These are phyloP conservation scores for Magallana gigas DNA, from an alignment of 1,140 invertebrate species.

Conservation along the genomic window DNA sequence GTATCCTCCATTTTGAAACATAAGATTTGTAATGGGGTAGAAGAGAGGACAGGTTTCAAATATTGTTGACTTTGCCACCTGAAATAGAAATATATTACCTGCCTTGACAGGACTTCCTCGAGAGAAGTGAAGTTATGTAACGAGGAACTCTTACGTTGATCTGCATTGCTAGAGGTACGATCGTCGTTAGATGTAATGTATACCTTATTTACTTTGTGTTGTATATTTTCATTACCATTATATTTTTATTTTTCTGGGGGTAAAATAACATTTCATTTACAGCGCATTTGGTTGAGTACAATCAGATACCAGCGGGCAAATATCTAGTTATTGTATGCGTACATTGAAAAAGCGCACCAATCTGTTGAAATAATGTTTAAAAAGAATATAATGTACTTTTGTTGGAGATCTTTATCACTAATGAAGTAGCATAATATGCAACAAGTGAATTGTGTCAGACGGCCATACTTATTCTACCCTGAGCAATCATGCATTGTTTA, in stretches of 20 bases:
- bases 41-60: not conserved
- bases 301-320: no score
- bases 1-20: no score
- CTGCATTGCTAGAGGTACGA: not conserved
- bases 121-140: not conserved
- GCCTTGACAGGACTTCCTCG: not conserved
- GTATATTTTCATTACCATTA: not conserved
- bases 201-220: not conserved
- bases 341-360: not conserved
- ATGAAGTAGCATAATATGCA: not conserved
- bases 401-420: not conserved
- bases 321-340: no score
- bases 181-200: not conserved
- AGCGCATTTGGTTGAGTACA: no score
- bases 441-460: not conserved
- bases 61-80: slow-evolving; percentile 13
- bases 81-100: not conserved
- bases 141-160: not conserved
- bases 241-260: no score
- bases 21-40: not conserved
- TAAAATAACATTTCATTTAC: no score
- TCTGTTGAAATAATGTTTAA: not conserved
- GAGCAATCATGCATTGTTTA: not conserved
- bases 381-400: not conserved
- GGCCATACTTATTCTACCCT: not conserved